Conservation (phyloP, 2,113 vertebrate genomes). For the Bostrychus sinensis region DNA sequence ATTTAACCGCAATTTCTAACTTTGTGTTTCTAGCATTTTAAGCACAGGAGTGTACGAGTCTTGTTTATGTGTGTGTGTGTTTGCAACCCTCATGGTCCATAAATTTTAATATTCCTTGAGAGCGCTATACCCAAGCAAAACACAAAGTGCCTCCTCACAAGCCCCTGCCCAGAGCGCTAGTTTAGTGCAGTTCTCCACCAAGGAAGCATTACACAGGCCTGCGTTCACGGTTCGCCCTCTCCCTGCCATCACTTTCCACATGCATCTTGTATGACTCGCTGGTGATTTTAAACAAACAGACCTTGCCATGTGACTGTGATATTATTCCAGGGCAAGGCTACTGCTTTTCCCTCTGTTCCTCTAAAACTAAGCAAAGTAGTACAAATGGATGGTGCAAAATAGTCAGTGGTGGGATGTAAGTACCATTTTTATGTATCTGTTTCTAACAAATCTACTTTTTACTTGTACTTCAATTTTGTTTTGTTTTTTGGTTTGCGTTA, state of each 20-base stretch:
- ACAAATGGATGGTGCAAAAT: slow-evolving; percentile 30
- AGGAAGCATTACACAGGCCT: slow-evolving; percentile 41
- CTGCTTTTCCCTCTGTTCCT: slow-evolving; percentile 10
- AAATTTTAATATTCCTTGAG: slow-evolving; percentile 73
- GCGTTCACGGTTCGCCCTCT: slow-evolving; percentile 28
- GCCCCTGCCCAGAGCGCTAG: slow-evolving; percentile 60
- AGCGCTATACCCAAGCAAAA: slow-evolving; percentile 68
- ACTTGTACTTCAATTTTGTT: no score
- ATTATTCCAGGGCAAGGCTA: slow-evolving; percentile 47
- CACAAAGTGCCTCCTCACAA: slow-evolving; percentile 59
- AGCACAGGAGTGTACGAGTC: slow-evolving; percentile 30
- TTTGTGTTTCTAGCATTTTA: slow-evolving; percentile 54
- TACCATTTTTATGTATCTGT: no score
- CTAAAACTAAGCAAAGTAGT: slow-evolving; percentile 31
- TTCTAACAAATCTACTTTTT: no score
- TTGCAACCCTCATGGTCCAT: slow-evolving; percentile 58
- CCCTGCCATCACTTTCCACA: slow-evolving; percentile 44
- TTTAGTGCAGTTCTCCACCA: slow-evolving; percentile 52
- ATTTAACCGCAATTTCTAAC: slow-evolving; percentile 59
- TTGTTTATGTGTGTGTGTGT: slow-evolving; percentile 57
- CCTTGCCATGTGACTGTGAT: slow-evolving; percentile 50
- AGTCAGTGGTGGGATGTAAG: no score
- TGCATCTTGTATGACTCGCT: slow-evolving; percentile 73
- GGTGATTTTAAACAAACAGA: slow-evolving; percentile 66
- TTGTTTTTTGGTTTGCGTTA: no score